A percentile compares a stretch with the other conserved stretches of the same genome.
These are phyloP conservation scores for Pterostichus niger DNA, from an alignment of 2,888 invertebrate species.

Conservation along the genomic window DNA sequence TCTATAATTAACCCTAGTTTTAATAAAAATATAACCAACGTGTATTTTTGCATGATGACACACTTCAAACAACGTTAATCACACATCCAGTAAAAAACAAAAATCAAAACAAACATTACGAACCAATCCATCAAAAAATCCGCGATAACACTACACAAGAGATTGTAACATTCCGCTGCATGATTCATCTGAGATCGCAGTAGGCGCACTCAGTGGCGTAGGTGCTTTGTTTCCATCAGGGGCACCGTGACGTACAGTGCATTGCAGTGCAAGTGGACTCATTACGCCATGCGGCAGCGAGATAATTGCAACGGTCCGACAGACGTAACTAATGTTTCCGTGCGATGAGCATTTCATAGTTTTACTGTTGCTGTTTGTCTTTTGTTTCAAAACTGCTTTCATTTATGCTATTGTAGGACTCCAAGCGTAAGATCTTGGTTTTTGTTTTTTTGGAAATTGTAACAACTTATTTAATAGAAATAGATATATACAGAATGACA, in stretches of 20 bases:
- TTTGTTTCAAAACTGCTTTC: too few species aligned
- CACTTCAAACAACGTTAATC: neutral
- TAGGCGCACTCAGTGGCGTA: constrained; percentile 16
- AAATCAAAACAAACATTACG: constrained; percentile 26
- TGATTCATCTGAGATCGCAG: constrained; percentile 24
- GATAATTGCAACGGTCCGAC: constrained; percentile 42
- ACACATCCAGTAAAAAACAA: neutral
- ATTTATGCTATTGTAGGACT: too few species aligned
- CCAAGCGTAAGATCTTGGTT: too few species aligned
- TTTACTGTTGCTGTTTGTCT: neutral
- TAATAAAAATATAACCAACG: too few species aligned
- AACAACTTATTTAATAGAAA: too few species aligned
- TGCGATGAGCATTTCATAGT: constrained; percentile 19
- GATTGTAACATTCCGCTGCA: constrained; percentile 16
- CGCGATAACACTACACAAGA: constrained; percentile 7
- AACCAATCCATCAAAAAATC: constrained; percentile 24
- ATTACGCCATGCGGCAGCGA: neutral
- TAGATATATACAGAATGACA: too few species aligned
- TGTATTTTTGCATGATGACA: too few species aligned
- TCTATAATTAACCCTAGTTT: too few species aligned
- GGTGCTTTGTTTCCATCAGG: constrained; percentile 12
- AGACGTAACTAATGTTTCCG: constrained; percentile 46
- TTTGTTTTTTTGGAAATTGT: too few species aligned
- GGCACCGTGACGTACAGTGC: neutral
- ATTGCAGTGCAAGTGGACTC: constrained; percentile 11